Conservation (phyloP, 2,888 invertebrate species). For the Synergus itoensis region DNA sequence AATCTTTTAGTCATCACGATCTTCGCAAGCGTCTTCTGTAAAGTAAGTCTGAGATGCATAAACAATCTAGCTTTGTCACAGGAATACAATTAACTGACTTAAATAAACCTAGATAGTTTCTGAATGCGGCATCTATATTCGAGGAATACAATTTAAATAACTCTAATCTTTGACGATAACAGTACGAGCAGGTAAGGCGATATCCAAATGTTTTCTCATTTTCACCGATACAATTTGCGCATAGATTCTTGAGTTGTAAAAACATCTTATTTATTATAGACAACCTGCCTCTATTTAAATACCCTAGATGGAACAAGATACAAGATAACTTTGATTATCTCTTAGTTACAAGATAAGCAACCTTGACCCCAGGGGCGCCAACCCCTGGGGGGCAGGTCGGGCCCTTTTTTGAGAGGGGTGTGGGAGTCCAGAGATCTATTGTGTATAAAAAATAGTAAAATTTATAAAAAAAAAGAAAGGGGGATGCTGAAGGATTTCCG, state of each 20-base stretch:
- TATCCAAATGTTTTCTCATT: neutral
- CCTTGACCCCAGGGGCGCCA: neutral
- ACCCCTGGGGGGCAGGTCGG: too few relatives aligned
- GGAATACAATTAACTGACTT: neutral
- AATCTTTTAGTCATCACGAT: neutral
- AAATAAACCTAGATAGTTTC: neutral
- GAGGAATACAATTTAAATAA: conserved; percentile 10
- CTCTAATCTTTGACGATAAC: neutral
- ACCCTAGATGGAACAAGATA: neutral
- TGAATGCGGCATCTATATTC: neutral
- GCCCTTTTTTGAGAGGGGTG: too few relatives aligned
- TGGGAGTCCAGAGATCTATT: too few relatives aligned
- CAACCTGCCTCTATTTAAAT: neutral
- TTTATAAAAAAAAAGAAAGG: too few relatives aligned
- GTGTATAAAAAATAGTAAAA: too few relatives aligned
- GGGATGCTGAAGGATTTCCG: too few relatives aligned
- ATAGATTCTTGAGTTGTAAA: neutral
- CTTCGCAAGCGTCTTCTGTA: neutral
- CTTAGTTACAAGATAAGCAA: neutral
- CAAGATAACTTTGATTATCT: neutral
- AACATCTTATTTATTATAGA: neutral
- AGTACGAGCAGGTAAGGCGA: neutral
- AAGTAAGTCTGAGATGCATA: neutral
- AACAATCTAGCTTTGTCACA: neutral
- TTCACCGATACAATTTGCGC: neutral